Conservation (phyloP, 2,888 invertebrate species). For the Ochropleura plecta region DNA sequence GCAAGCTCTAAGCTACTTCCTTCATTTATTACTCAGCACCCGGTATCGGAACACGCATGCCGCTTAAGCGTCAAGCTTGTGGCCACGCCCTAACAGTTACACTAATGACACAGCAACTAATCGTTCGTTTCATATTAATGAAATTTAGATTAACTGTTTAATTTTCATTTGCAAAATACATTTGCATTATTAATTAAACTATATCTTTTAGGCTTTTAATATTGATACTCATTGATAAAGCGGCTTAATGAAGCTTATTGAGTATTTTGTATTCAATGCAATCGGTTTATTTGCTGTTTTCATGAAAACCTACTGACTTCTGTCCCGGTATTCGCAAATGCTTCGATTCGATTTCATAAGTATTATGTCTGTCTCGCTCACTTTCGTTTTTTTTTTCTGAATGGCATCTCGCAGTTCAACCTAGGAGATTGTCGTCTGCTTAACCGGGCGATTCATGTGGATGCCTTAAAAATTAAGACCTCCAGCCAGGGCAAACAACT, state of each 20-base stretch:
- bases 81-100: conserved; percentile 23
- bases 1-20: not conserved
- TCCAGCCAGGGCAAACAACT: too few species aligned
- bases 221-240: conserved; percentile 33
- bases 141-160: conserved; percentile 64
- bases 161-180: conserved; percentile 49
- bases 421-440: too few species aligned
- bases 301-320: not conserved
- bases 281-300: not conserved
- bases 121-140: conserved; percentile 63
- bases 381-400: too few species aligned
- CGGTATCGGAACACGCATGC: not conserved
- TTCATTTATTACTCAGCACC: not conserved
- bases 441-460: too few species aligned
- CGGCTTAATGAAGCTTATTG: conserved; percentile 10
- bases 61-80: not conserved
- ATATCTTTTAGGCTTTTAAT: conserved; percentile 11
- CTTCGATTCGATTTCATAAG: too few species aligned
- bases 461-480: too few species aligned
- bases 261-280: conserved; percentile 12
- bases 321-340: too few species aligned
- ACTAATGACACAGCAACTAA: conserved; percentile 61
- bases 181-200: conserved; percentile 31
- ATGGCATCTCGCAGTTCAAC: too few species aligned
- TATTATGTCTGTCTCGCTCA: too few species aligned